Base-by-base conservation (phyloP, 2,797 vertebrate genomes). In the Ceyx erithaca region DNA sequence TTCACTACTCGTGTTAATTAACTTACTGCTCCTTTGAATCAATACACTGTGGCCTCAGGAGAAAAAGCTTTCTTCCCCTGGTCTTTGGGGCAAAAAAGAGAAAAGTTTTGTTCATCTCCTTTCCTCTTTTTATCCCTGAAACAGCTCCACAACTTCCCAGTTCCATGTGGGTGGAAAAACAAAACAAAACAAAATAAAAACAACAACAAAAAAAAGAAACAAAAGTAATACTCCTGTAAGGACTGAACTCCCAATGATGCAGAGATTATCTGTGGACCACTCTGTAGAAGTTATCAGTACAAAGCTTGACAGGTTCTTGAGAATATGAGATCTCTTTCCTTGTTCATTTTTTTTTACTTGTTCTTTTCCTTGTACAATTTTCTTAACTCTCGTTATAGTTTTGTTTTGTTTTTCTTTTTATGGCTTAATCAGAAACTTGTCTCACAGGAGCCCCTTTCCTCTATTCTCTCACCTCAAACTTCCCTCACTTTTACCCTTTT, bases 1-100 rank as follows among this genome's bases (percentile, higher is more conserved):
- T 97, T 97, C 97, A 97, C 96, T 97, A 97, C 96, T 97, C 31
- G 70, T 96, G 96, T 98, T 98, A 98, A 98, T 98, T 98, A 98
- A 98, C 96, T 97, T 94, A 96, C 96, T 97, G 97, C 93, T 97
- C 97, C 91, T 96, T 96, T 95, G 94, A 98, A 98, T 98, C 98
- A 97, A 98, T 98, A 98, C 93, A 66, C 80, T 80, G 81, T 75
- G 95, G 96, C 94, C 97, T 96, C 91, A 46, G 75, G 97, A 97
- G 97, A 94, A 93, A 96, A 87, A 76, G 78, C 87, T 82, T 79
- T 90, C 78, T 92, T 92, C 91, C 84, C 37, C 23, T 69, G 41
- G 68, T 80, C 45, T 46, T 71, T 55, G 71, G 73, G 51, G 41
- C 57, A 51, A 64, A 62, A 70, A 46, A 73, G 11, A 8, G 8